phyloP scores from a whole-genome alignment of 1,140 invertebrate genomes.

The Pseudomyrmex concolor region DNA sequence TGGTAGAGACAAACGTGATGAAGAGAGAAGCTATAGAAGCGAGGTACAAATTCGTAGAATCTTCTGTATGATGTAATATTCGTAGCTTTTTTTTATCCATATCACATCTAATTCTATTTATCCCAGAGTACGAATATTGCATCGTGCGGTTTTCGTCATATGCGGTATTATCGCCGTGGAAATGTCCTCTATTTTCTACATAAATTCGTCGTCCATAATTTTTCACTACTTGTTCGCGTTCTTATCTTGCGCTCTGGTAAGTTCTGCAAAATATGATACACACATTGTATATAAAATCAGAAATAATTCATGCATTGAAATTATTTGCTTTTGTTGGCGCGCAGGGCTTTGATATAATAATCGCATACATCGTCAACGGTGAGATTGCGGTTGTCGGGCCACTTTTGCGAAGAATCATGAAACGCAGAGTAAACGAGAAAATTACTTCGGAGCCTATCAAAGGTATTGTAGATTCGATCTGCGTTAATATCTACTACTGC shows the following conservation, averaged over 20 bases:
- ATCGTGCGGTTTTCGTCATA: constrained; percentile 86
- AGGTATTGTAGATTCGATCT: constrained; percentile 70
- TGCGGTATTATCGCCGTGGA: constrained; percentile 86
- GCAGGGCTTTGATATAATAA: constrained; percentile 81
- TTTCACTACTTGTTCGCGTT: constrained; percentile 87
- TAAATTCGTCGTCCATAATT: constrained; percentile 86
- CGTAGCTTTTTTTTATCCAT: neutral
- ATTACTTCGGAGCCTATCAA: constrained; percentile 80
- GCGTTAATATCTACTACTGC: neutral
- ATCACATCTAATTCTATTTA: constrained; percentile 37
- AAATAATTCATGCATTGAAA: neutral
- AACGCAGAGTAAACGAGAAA: constrained; percentile 74
- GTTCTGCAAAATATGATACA: constrained; percentile 63
- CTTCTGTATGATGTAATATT: neutral
- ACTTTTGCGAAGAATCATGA: constrained; percentile 79
- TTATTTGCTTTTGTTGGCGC: constrained; percentile 55
- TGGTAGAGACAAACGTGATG: constrained; percentile 80
- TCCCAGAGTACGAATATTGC: constrained; percentile 86
- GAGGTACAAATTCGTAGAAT: constrained; percentile 71
- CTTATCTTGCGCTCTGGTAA: constrained; percentile 86
- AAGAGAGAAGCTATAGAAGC: constrained; percentile 81
- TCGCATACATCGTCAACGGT: constrained; percentile 79
- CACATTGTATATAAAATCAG: neutral
- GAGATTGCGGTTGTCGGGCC: constrained; percentile 76
- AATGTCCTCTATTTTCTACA: constrained; percentile 87